Evolutionary conservation across 2,797 vertebrate genomes (phyloP), one percentile per base, ranked within the genome.

Genomic region (Urocyon cinereoargenteus): DNA sequence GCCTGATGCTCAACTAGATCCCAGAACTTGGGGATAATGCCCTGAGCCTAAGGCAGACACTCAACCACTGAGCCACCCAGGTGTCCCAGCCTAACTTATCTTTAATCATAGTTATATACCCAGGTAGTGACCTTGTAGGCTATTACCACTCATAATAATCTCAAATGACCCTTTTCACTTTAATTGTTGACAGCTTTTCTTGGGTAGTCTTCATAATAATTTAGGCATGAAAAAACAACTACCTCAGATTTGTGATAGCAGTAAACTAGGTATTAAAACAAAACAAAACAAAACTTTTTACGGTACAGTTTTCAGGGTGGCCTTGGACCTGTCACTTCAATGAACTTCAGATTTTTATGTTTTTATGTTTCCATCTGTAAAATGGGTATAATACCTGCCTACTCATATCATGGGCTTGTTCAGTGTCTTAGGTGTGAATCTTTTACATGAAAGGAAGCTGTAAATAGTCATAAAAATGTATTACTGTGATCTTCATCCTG

Each of bases 391-490:
- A 57, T 86, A 87, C 8, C 28, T 36, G n/a, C 22, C 14, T 75
- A 2, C 45, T 93, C 21, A 83, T 9, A 70, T 73, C 13, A 18
- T 96, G 26, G 36, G 36, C 34, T 96, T 90, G 36, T 87, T 93
- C 92, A 85, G 31, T 93, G 31, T 95, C 19, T 90, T 90, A 84
- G 59, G 5, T 91, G 3, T 75, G n/a, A 91, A 31, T 90, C 49
- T 94, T 95, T 91, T 84, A 95, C 14, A 70, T 91, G 91, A 95
- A 83, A 94, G 83, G 24, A 95, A 97, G 40, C 59, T 90, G 9
- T 93, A 89, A 59, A 55, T 78, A 83, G 75, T 86, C 19, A 88
- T 75, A 92, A 87, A 83, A 93, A 49, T 91, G 40, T 94, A 73
- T 97, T 90, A 66, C 45, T 19, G 49, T 84, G 21, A 86, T 92